Percentiles rank a stretch among this genome's conserved stretches.
These are phyloP conservation scores for Zingel zingel DNA, from an alignment of 2,113 vertebrate species.

Conservation along the genomic window DNA sequence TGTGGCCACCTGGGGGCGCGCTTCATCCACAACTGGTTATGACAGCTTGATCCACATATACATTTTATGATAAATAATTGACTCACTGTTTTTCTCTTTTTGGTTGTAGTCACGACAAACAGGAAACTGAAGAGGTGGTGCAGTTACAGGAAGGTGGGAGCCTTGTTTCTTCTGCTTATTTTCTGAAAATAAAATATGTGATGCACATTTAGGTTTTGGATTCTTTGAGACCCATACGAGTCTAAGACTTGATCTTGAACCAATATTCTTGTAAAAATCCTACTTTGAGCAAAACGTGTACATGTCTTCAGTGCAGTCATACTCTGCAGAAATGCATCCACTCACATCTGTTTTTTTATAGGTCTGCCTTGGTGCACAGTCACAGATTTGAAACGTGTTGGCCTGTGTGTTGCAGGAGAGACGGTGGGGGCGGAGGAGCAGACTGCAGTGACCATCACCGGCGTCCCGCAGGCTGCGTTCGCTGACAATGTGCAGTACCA, in stretches of 20 bases:
- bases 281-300: neutral
- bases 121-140: conserved; percentile 90
- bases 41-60: neutral
- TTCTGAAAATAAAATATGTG: neutral
- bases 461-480: conserved; percentile 90
- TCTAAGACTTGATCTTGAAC: too few species aligned
- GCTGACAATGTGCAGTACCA: conserved; percentile 95
- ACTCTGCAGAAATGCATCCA: neutral
- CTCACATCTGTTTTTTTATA: neutral
- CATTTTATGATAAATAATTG: neutral
- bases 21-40: rapidly evolving
- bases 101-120: conserved; percentile 90
- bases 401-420: conserved; percentile 81
- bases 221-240: neutral
- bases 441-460: conserved; percentile 90
- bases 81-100: conserved; percentile 21
- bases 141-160: conserved; percentile 91
- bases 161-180: neutral
- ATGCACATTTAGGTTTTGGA: neutral
- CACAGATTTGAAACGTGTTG: neutral
- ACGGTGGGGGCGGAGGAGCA: conserved; percentile 87
- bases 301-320: neutral
- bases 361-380: neutral
- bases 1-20: conserved; percentile 51
- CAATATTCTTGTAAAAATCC: neutral